Conservation (phyloP, 1,140 invertebrate genomes). For the Panagrolaimus sp. region DNA sequence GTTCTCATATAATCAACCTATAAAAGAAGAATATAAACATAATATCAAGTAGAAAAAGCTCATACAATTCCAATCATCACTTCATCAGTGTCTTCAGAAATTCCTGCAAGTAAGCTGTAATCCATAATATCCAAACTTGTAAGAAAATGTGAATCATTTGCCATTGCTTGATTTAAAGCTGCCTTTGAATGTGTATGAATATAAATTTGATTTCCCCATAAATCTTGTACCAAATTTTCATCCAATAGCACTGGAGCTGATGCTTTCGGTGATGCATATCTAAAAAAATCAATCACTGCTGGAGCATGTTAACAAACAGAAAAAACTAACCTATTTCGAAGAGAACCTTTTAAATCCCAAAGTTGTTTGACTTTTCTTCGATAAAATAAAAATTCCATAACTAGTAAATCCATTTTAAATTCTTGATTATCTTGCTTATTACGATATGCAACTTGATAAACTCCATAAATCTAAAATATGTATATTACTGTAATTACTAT, state of each 20-base stretch:
- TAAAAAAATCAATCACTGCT: too few species aligned
- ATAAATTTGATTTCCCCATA: slow-evolving; percentile 79
- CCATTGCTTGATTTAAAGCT: slow-evolving; percentile 82
- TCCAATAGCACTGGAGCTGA: slow-evolving; percentile 81
- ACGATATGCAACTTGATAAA: slow-evolving; percentile 73
- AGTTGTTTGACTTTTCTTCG: slow-evolving; percentile 65
- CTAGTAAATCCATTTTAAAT: slow-evolving; percentile 71
- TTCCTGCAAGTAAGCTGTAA: slow-evolving; percentile 88
- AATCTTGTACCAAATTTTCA: slow-evolving; percentile 88
- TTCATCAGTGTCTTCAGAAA: slow-evolving; percentile 73
- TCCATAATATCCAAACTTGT: slow-evolving; percentile 83
- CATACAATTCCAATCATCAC: slow-evolving; percentile 93
- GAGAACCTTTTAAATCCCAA: slow-evolving; percentile 94
- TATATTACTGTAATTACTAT: background rate
- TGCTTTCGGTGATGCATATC: slow-evolving; percentile 45
- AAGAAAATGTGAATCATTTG: slow-evolving; percentile 69
- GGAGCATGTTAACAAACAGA: background rate
- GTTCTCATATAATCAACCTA: slow-evolving; percentile 96
- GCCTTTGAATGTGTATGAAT: slow-evolving; percentile 80
- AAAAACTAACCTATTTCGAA: slow-evolving; percentile 69
- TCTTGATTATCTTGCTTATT: slow-evolving; percentile 68
- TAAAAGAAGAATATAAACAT: too few species aligned
- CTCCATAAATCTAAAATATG: slow-evolving; percentile 59
- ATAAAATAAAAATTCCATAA: slow-evolving; percentile 97
- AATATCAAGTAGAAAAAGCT: too few species aligned